Evolutionary conservation across 23 tunicate genomes (phyloP), one percentile per base, ranked within the genome.

Genomic region (Pegea sp.): DNA sequence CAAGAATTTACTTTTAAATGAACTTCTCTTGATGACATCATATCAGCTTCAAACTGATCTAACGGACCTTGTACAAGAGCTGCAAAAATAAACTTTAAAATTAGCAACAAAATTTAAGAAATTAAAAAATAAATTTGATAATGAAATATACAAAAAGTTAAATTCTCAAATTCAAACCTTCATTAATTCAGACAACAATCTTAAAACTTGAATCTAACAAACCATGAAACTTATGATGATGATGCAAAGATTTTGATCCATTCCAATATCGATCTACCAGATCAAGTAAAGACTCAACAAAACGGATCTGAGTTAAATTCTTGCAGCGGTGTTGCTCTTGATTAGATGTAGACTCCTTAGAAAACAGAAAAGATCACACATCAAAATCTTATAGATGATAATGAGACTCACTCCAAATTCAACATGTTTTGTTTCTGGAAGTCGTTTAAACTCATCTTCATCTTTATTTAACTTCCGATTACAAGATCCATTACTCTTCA

Each of bases 221-320:
- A 79, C 93, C 60, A 42, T 72, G 76, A 56, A 84, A 84, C 44
- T 84, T 84, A 52, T 84, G 72, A 43, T 84, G 76, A 52, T 84
- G 65, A 63, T 84, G 95, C 38, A 84, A 66, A 22, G 81, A 72
- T 56, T 73, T 84, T 24, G 84, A 67, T 20, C 95, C 95, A 44
- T 84, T 84, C 95, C 95, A 84, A 56, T 84, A 84, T 22, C 71
- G 68, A 53, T 84, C 95, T 20, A 84, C 95, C 1, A 68, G 53
- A 48, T 84, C 75, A 1, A 84, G 29, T 27, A 84, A 25, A 1
- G 74, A 55, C 30, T 84, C 95, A 23, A 84, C 49, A 42, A 84
- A 72, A 16, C 48, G 49, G 21, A 70, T 62, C 33, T 84, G 84
- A 38, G 63, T 57, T 31, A 77, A 34, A 42, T 64, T 67, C 31